Evolutionary conservation across 2,113 vertebrate species (phyloP), one percentile per base, ranked within the genome.

Genomic region (Thalassarche chlororhynchos): DNA sequence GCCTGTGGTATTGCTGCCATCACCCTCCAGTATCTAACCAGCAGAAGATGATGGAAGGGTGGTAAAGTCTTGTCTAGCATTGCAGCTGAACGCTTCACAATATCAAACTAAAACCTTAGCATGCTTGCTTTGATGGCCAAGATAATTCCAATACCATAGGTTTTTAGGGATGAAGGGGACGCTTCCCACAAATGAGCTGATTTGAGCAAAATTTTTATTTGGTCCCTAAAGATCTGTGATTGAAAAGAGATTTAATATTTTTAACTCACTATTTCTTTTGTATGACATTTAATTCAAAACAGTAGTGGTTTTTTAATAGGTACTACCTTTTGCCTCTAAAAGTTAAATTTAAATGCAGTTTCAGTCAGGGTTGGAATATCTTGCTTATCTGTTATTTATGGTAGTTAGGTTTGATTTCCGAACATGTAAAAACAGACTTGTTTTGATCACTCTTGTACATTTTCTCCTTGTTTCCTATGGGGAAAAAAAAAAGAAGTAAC

Each of bases 401-500:
- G 31, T 26, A 57, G 57, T 75, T 90, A 44, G 32, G 40, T 95
- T 72, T 85, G 9, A 68, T 91, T 80, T 87, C 62, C 3, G 2
- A 55, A 76, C 18, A 7, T 42, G 23, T 54, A 51, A 79, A 87
- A 75, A 1, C 57, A 80, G 47, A 38, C n/a, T 75, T 82, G 16
- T 91, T 97, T 91, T 96, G 36, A 62, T 64, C 24, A 42, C 20
- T 57, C 12, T 40, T 36, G 9, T 55, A 64, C 57, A 17, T 62
- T 87, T 90, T 40, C 19, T 70, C 52, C 17, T 25, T 62, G 34
- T 83, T 84, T 93, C 29, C 52, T 62, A 5, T 38, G 31, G 29
- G 18, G 23, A 0, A 0, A 36, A 17, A 52, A 26, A 24, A 20
- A 42, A 3, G 6, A 24, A 10, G 7, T 47, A 52, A 72, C 14